Evolutionary conservation across 1,140 invertebrate species (phyloP), one percentile per base, ranked within the genome.

Genomic region (Zaprionus davidi): DNA sequence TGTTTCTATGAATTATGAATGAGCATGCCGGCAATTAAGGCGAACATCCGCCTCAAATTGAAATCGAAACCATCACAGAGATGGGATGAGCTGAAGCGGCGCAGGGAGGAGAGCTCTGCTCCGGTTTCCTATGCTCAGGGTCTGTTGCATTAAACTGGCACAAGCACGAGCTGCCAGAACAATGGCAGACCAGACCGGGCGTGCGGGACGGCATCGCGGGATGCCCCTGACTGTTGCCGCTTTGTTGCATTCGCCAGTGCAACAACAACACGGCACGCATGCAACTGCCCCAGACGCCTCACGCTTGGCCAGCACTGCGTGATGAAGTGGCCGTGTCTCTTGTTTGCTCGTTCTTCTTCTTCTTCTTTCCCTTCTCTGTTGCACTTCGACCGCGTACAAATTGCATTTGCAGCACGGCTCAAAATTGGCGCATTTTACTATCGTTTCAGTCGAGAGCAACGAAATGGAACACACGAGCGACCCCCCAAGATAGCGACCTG

Each of bases 341-440:
- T 62, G 63, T 81, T 60, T 76, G 62, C 57, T 36, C 3, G 0
- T 15, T n/a, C 38, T 22, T 41, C 22, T 24, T 62, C 3, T 6
- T 59, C 38, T 51, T 57, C 65, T 66, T 55, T 31, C 59, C 17
- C 31, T 71, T 55, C 20, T n/a, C 60, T 49, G 71, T 44, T 79
- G 75, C 77, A 31, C 28, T 9, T 31, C 7, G 28, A 7, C 28
- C 28, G 28, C 7, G 75, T 78, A 86, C 66, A 73, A 82, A 86
- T 81, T 68, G 60, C 70, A 76, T 76, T 71, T 72, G 59, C 71
- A 62, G 38, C 71, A 78, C 67, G 38, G 44, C 63, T 75, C 57
- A 62, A 76, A 87, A 88, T 88, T 88, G 84, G 81, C 84, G 79
- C 84, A 88, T 90, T 90, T 88, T 88, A 90, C 71, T 88, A 85